These are phyloP conservation scores for Punctoribates punctum DNA, from an alignment of 2,888 invertebrate genomes.

Conservation along the genomic window DNA sequence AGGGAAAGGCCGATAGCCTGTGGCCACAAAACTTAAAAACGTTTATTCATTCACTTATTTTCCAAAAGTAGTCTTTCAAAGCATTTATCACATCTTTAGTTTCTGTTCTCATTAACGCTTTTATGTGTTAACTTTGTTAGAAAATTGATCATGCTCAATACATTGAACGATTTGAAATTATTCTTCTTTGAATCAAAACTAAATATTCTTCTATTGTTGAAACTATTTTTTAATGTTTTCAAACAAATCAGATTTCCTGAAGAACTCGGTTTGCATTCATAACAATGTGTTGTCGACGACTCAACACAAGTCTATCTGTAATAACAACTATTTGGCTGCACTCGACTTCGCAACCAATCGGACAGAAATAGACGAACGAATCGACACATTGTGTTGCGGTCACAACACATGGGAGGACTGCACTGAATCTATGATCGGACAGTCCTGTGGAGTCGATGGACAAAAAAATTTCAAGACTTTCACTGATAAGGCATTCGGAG, in stretches of 20 bases:
- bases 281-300: conserved; percentile 39
- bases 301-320: conserved; percentile 41
- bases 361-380: conserved; percentile 40
- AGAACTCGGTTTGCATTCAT: conserved; percentile 42
- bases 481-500: conserved; percentile 43
- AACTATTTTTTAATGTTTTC: too few species aligned
- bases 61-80: too few species aligned
- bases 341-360: conserved; percentile 41
- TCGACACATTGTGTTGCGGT: conserved; percentile 44
- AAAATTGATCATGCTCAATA: too few species aligned
- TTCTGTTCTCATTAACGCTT: too few species aligned
- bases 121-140: too few species aligned
- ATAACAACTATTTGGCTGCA: conserved; percentile 41
- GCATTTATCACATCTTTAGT: too few species aligned
- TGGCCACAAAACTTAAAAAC: too few species aligned
- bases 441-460: conserved; percentile 40
- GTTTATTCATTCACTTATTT: too few species aligned
- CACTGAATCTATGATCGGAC: conserved; percentile 28
- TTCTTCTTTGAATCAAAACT: too few species aligned
- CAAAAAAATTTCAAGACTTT: conserved; percentile 34
- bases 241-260: conserved; percentile 41
- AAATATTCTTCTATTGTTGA: too few species aligned
- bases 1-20: too few species aligned
- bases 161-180: too few species aligned
- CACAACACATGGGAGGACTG: conserved; percentile 42